phyloP scores from a whole-genome alignment of 2,797 vertebrate genomes.

The Lates japonicus region DNA sequence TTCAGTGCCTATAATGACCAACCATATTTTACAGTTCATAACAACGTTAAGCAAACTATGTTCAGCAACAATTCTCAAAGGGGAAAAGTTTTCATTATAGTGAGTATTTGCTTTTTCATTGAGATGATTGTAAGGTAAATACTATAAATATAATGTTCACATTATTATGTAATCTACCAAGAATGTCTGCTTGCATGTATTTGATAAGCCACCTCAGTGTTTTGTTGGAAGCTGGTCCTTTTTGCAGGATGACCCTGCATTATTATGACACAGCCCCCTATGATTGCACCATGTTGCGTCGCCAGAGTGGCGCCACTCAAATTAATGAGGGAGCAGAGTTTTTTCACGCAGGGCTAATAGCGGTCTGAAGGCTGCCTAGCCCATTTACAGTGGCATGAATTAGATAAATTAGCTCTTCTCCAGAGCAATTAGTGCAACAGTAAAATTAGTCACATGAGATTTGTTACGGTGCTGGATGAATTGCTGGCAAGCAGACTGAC shows the following conservation, averaged over 20 bases:
- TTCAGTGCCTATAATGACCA: slow-evolving; percentile 87
- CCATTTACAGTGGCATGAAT: background rate
- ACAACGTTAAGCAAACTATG: background rate
- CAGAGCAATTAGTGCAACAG: background rate
- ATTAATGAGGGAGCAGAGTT: background rate
- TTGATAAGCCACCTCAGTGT: background rate
- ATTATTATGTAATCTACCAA: background rate
- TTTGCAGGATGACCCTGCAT: background rate
- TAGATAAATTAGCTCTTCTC: background rate
- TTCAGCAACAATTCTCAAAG: background rate
- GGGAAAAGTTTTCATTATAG: too few species aligned
- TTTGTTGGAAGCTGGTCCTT: background rate
- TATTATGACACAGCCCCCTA: background rate
- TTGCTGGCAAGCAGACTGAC: slow-evolving; percentile 83
- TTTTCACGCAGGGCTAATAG: background rate
- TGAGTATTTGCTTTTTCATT: background rate
- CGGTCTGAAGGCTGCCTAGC: background rate
- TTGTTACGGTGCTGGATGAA: background rate
- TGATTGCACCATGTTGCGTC: background rate
- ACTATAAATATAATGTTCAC: background rate
- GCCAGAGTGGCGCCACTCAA: background rate
- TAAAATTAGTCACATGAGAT: background rate
- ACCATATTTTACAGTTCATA: slow-evolving; percentile 6
- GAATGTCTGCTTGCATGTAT: background rate
- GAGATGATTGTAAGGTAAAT: background rate